Evolutionary conservation across 1,140 invertebrate species (phyloP), one percentile per base, ranked within the genome.

Genomic region (Leptestheria dahalacensis): DNA sequence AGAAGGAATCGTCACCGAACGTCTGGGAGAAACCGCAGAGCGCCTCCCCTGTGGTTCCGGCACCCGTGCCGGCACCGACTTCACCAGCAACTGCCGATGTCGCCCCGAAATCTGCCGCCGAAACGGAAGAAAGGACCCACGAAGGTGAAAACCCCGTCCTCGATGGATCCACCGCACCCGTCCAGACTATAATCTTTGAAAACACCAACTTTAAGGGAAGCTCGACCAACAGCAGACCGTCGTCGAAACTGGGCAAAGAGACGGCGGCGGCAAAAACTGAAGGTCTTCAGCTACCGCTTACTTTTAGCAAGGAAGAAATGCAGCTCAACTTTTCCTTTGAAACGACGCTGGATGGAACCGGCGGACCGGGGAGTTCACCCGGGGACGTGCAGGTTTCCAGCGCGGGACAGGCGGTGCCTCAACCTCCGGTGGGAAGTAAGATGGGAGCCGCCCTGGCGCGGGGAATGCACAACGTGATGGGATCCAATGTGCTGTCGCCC

Each of bases 311-410:
- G 57, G 80, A 84, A 28, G 87, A 92, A 66, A 89, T 94, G 80
- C 93, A 93, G 71, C 73, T 94, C 33, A 88, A 91, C 69, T 95
- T 94, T 70, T 80, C 82, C 1, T 91, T 91, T 71, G 87, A 91
- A 66, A 78, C 85, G 25, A 84, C 86, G 65, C 15, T 9, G 28
- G 53, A 41, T 15, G 15, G 24, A 23, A 6, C 21, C 41, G 53
- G 11, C 53, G 11, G 23, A 56, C 10, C 33, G 6, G 6, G 6
- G 6, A 15, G 6, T 15, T 6, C 33, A 6, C 15, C 6, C 33
- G 33, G 33, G 15, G 33, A 15, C 15, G 33, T 9, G 33, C 33
- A 41, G 33, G 33, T 6, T 9, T 15, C 33, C 15, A 15, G 33
- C 33, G 6, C 33, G 56, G 60, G 51, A 49, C 18, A 12, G 10